Evolutionary conservation across 1,140 invertebrate genomes (phyloP), one percentile per base, ranked within the genome.

Genomic region (Lasaia peninsularis): DNA sequence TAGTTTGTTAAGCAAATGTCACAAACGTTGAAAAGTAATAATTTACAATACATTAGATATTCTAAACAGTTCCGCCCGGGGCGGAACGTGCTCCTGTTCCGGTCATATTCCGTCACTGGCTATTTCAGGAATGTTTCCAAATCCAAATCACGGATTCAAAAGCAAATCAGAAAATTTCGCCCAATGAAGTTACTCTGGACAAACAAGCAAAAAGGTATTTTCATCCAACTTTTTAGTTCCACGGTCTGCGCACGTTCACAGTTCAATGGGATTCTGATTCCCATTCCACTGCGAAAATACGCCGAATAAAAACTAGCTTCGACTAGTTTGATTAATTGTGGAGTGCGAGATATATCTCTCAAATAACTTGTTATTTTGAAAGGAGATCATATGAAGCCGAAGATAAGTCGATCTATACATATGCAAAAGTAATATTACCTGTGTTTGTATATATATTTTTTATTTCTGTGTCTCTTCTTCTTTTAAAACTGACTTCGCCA

Each of bases 191-290:
- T 59, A 68, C 65, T 73, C 58, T 63, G 62, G 56, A 61, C 58
- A 65, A 74, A 72, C 66, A 71, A 78, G 69, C 65, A 75, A 73
- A 80, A 80, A 78, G 70, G 62, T 63, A 71, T 77, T 70, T 71
- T 60, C 63, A 69, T 69, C 55, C 59, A 75, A 80, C 72, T 80
- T 81, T 82, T 81, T 75, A 84, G 77, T 75, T 78, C 60, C 69
- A 75, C 75, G 71, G 61, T 69, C 62, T 66, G 72, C 66, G 60
- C 64, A 50, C 66, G 71, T 71, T 76, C 70, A 75, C 74, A 78
- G 73, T 75, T 82, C 75, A 78, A 79, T 79, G 71, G 71, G 76
- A 80, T 82, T 75, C 73, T 74, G 71, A 75, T 71, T 73, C 68
- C 69, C 73, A 72, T 75, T 73, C 69, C 67, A 61, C 69, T 76